phyloP scores from a whole-genome alignment of 2,113 vertebrate genomes.

The Rhadina sibilatrix region DNA sequence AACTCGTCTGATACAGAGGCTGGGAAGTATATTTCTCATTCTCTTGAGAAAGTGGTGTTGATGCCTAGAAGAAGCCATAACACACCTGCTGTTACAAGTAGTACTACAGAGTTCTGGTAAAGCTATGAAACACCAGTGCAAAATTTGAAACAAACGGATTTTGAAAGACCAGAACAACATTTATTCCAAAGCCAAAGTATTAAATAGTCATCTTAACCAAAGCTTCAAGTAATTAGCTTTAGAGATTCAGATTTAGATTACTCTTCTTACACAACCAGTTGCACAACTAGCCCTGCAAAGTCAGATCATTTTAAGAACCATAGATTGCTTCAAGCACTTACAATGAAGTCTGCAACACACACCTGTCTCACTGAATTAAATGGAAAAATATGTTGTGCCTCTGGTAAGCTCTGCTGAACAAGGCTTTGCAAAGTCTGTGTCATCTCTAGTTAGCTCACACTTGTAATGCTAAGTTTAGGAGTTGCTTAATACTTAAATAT shows the following conservation, averaged over 20 bases:
- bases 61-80: constrained; percentile 24
- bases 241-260: not conserved
- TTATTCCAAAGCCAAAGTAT: not conserved
- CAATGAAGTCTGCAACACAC: not conserved
- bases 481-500: not conserved
- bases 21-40: constrained; percentile 66
- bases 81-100: not conserved
- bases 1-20: constrained; percentile 63
- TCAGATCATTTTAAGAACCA: not conserved
- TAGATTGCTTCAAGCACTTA: not conserved
- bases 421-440: not conserved
- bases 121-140: not conserved
- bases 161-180: not conserved
- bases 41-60: constrained; percentile 42
- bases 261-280: not conserved
- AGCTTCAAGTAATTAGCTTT: not conserved
- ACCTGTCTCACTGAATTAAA: not conserved
- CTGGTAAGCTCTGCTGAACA: not conserved
- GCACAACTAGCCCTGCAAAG: not conserved
- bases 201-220: not conserved
- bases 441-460: not conserved
- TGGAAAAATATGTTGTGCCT: not conserved
- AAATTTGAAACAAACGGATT: not conserved
- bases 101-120: not conserved
- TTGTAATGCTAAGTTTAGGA: not conserved